phyloP scores from a whole-genome alignment of 2,113 vertebrate species.

The Saccopteryx bilineata region DNA sequence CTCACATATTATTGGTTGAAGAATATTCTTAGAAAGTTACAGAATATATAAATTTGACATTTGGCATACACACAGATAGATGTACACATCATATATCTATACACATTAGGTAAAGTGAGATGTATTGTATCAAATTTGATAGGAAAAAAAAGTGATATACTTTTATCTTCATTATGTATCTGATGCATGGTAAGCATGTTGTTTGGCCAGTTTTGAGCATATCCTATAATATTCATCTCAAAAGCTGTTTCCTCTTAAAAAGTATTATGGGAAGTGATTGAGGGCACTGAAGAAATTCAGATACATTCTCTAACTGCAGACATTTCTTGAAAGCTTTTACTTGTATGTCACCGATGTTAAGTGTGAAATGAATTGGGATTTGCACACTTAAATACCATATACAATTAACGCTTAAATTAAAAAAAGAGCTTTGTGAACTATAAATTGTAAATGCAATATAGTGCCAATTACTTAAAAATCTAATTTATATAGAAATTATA shows the following conservation, averaged over 20 bases:
- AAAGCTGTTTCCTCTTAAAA: background rate
- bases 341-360: conserved; percentile 20
- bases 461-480: conserved; percentile 28
- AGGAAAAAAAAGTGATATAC: background rate
- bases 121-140: background rate
- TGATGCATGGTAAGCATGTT: background rate
- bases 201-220: background rate
- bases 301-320: background rate
- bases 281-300: background rate
- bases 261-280: background rate
- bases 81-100: too few species aligned
- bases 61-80: background rate
- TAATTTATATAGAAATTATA: background rate
- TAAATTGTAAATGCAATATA: background rate
- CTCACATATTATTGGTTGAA: background rate
- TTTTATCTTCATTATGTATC: background rate
- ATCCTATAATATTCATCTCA: background rate
- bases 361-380: background rate
- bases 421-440: conserved; percentile 1
- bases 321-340: background rate
- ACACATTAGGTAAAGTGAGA: background rate
- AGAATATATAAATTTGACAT: background rate
- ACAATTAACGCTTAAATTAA: background rate
- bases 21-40: background rate
- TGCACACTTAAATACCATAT: background rate